phyloP scores from a whole-genome alignment of 2,888 invertebrate species.

The Orthonevra nobilis region DNA sequence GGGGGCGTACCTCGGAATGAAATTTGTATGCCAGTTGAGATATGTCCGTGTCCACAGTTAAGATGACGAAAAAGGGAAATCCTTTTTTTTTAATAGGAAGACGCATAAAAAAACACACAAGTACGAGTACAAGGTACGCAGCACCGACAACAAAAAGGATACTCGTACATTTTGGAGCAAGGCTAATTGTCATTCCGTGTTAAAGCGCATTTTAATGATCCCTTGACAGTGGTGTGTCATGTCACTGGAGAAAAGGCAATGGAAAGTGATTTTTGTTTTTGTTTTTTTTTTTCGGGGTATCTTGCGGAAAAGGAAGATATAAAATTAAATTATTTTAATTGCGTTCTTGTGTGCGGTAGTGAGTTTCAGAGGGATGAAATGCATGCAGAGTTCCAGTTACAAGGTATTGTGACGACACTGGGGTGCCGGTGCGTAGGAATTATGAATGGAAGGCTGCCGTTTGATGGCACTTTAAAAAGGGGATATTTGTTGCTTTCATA shows the following conservation, averaged over 20 bases:
- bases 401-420: constrained; percentile 2
- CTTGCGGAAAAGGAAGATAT: constrained; percentile 69
- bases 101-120: constrained; percentile 1
- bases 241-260: constrained; percentile 48
- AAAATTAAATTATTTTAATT: constrained; percentile 65
- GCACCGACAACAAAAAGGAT: constrained; percentile 58
- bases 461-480: too few species aligned
- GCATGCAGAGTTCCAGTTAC: constrained; percentile 2
- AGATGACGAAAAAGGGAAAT: constrained; percentile 4
- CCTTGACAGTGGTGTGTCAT: constrained; percentile 51
- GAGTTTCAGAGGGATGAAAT: neutral
- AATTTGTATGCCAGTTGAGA: constrained; percentile 33
- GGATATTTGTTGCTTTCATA: constrained; percentile 1
- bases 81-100: constrained; percentile 12
- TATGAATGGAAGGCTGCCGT: too few species aligned
- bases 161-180: constrained; percentile 32
- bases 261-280: constrained; percentile 59
- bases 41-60: neutral
- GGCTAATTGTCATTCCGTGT: constrained; percentile 68
- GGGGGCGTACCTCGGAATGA: constrained; percentile 33
- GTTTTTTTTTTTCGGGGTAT: too few species aligned
- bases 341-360: neutral
- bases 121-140: too few species aligned
- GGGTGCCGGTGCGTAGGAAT: constrained; percentile 1
- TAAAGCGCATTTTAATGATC: constrained; percentile 63